phyloP scores from a whole-genome alignment of 2,888 invertebrate genomes.

The Cylindroiulus punctatus region DNA sequence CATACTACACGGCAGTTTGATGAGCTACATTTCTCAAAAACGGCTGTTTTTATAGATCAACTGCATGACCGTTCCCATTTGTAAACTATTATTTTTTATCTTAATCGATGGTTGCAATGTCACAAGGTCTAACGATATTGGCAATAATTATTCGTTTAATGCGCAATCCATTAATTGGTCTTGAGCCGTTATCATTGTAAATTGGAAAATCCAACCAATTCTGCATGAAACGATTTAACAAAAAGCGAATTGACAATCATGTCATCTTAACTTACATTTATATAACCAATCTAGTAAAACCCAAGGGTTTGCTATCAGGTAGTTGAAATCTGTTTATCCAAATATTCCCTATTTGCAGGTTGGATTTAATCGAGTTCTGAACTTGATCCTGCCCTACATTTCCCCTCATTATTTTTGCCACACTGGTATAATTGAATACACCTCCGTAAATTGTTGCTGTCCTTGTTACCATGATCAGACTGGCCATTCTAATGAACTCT shows the following conservation, averaged over 20 bases:
- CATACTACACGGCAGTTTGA: not conserved
- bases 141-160: not conserved
- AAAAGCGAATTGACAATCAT: too few relatives aligned
- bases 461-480: constrained; percentile 30
- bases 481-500: constrained; percentile 21
- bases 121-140: too few relatives aligned
- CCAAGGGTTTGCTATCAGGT: not conserved
- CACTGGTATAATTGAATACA: not conserved
- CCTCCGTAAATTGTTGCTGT: not conserved
- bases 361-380: not conserved
- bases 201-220: not conserved
- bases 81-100: not conserved
- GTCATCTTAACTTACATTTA: not conserved
- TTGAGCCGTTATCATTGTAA: not conserved
- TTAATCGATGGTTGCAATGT: not conserved
- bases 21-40: not conserved
- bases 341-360: not conserved
- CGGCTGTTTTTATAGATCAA: not conserved
- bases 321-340: not conserved
- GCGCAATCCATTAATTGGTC: not conserved
- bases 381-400: constrained; percentile 39
- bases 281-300: not conserved
- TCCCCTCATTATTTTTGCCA: not conserved
- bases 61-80: not conserved
- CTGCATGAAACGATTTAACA: not conserved